Base-by-base conservation (phyloP, 2,888 invertebrate species). In the Trissoscelio sp. region DNA sequence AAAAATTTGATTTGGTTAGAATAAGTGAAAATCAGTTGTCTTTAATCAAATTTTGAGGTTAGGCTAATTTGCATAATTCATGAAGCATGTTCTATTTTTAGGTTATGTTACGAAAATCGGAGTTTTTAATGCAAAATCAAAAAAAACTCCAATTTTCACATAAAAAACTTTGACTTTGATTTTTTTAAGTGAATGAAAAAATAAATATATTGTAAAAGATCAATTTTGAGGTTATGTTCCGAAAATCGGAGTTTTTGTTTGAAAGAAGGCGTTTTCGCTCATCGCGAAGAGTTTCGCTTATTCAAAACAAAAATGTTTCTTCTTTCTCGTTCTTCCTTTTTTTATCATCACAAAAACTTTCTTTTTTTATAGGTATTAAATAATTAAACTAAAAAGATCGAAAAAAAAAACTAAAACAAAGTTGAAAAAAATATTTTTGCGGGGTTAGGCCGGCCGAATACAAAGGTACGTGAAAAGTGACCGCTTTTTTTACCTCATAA, bases 201-300 rank as follows among this genome's bases (percentile, higher is more conserved):
- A n/a, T n/a, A n/a, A n/a, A n/a, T n/a, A 24, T 24, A 24, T 24
- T 24, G 24, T 24, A 3, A 24, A 24, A 24, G 6, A 6, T 24
- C 24, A 24, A 6, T 24, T 24, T 24, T 22, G 6, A 28, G 24
- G 51, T 51, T 51, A 51, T 12, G 12, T 51, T 20, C 5, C 9
- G 5, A 22, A 24, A 24, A 12, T 28, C 22, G 28, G 42, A 67
- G 31, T 53, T 39, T 67, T 42, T 37, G 44, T 22, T 20, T 11
- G 4, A 31, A n/a, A 11, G 18, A 72, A 72, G 60, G 72, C 72
- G 72, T 72, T 72, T 72, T 72, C 72, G 60, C 72, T 72, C 72
- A 72, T 72, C 12, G 72, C 72, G 31, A 58, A 51, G 34, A 39
- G 28, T 39, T 2, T 51, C 48, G 58, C 58, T 58, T 58, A n/a